Base-by-base conservation (phyloP, 2,113 vertebrate species). In the Rhabdornis inornatus region DNA sequence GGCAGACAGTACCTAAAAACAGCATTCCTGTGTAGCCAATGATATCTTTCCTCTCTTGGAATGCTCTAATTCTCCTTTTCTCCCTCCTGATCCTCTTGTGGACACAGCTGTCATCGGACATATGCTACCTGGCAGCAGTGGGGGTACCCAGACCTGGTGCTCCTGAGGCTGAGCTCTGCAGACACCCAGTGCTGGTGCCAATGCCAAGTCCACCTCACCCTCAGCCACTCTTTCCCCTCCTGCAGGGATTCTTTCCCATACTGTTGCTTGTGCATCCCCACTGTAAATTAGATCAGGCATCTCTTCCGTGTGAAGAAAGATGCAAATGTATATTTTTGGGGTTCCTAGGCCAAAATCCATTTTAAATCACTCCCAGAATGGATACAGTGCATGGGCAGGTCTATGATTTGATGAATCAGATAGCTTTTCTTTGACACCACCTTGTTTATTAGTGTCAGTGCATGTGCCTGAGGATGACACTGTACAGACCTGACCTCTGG, bases 401-500 rank as follows among this genome's bases (percentile, higher is more conserved):
- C 31, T 82, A 40, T 25, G 57, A 65, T 95, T 75, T 91, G 65
- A 59, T 66, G 37, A 88, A 83, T 79, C 74, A 75, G 61, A 86
- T 78, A 82, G 24, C 10, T 82, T 93, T 93, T 83, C 59, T 86
- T 89, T 94, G 61, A 80, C 79, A 89, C 25, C 30, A 68, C 53
- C 35, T 70, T 74, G 30, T 89, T 97, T 80, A 83, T 79, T 40
- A 77, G 66, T 80, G 87, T 92, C 89, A 75, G 82, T 16, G 56
- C 47, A 57, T 3, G 2, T 44, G 74, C 35, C 15, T 77, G 64
- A 4, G 9, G 80, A 59, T 50, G 77, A 82, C 78, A 60, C 64
- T 44, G 65, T 65, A 66, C 84, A 90, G 74, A 75, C 76, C 60
- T 22, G 65, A 81, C 92, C 87, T 95, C 86, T 91, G 79, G 79